phyloP scores from a whole-genome alignment of 2,888 invertebrate species.

The Bugulina stolonifera region DNA sequence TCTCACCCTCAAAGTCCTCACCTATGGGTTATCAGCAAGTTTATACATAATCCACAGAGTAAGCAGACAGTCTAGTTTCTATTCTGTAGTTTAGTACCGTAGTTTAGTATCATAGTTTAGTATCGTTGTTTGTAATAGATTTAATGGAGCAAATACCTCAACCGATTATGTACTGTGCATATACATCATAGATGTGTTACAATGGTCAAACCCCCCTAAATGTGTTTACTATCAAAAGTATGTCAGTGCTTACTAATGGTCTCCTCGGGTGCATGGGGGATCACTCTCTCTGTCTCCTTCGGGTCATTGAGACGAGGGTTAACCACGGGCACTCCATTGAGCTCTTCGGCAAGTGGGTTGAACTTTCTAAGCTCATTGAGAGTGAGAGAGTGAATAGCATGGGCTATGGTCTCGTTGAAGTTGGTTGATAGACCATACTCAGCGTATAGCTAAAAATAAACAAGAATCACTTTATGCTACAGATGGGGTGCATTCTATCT shows the following conservation, averaged over 20 bases:
- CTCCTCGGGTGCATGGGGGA: slow-evolving; percentile 35
- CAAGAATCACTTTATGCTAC: no score
- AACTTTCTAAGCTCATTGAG: slow-evolving; percentile 37
- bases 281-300: slow-evolving; percentile 31
- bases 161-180: neutral
- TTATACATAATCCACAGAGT: no score
- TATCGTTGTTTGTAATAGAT: no score
- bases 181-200: no score
- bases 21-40: no score
- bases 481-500: no score
- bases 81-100: no score
- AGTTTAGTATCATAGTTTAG: no score
- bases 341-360: slow-evolving; percentile 32
- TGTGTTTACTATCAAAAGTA: no score
- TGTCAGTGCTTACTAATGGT: slow-evolving; percentile 1
- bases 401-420: slow-evolving; percentile 39
- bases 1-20: slow-evolving; percentile 33
- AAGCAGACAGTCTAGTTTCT: no score
- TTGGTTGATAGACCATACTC: slow-evolving; percentile 31
- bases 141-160: neutral
- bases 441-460: slow-evolving; percentile 2
- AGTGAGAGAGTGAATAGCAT: slow-evolving; percentile 40
- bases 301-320: slow-evolving; percentile 35
- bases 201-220: no score
- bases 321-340: slow-evolving; percentile 38